Conservation (phyloP, 2,113 vertebrate genomes). For the Trichechus manatus region DNA sequence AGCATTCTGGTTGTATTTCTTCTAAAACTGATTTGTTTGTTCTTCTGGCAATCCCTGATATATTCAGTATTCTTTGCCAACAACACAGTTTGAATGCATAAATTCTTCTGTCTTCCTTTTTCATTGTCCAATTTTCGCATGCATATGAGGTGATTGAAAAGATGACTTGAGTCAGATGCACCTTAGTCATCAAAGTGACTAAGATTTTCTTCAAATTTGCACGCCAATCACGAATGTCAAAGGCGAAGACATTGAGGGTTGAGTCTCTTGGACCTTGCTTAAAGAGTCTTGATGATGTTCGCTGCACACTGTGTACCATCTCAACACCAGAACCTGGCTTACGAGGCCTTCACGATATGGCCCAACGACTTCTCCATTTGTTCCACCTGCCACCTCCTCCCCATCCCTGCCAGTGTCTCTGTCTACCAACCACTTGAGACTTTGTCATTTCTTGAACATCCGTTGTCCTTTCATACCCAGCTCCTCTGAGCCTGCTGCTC, state of each 20-base stretch:
- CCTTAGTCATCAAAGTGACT: neutral
- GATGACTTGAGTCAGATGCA: neutral
- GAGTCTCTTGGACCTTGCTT: neutral
- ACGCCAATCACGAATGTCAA: neutral
- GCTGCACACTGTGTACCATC: neutral
- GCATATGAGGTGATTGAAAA: neutral
- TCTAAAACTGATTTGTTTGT: neutral
- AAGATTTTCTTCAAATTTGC: neutral
- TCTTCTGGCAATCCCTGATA: neutral
- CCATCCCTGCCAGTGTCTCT: neutral
- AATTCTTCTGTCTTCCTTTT: neutral
- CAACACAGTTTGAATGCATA: neutral
- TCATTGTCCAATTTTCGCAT: neutral
- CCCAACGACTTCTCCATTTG: neutral
- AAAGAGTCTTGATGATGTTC: neutral
- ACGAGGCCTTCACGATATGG: neutral
- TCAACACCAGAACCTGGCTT: neutral
- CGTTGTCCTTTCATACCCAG: neutral
- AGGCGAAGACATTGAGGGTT: neutral
- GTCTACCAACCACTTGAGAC: neutral
- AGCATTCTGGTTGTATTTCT: neutral
- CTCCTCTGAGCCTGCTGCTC: neutral
- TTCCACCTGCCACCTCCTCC: neutral
- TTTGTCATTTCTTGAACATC: constrained; percentile 10
- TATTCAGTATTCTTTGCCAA: neutral